Conservation (phyloP, 2,113 vertebrate genomes). For the Heterotis niloticus region DNA sequence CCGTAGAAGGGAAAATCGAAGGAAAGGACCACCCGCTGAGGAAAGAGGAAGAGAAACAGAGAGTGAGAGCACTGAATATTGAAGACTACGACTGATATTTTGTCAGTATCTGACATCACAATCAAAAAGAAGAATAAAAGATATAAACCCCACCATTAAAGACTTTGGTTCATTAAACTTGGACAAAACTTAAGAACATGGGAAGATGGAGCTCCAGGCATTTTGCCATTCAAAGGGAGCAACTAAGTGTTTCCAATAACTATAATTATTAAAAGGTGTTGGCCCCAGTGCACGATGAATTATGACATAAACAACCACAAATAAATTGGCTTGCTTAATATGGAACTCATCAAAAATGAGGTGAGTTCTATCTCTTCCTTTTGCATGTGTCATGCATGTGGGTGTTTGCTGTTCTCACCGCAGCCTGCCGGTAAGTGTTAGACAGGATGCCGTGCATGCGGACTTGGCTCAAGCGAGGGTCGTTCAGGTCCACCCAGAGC, state of each 20-base stretch:
- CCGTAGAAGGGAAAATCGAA: constrained; percentile 91
- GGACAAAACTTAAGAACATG: too few species aligned
- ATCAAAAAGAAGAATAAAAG: neutral
- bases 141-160: neutral
- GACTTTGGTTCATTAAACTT: too few species aligned
- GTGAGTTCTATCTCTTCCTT: neutral
- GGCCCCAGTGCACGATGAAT: too few species aligned
- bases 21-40: constrained; percentile 76
- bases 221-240: too few species aligned
- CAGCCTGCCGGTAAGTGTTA: constrained; percentile 83
- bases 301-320: too few species aligned
- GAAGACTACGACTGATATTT: neutral
- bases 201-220: too few species aligned
- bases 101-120: neutral
- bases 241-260: too few species aligned
- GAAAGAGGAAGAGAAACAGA: neutral
- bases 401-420: constrained; percentile 63
- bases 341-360: too few species aligned
- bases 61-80: neutral
- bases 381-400: neutral
- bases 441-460: constrained; percentile 81
- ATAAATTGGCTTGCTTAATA: too few species aligned
- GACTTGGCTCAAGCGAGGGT: constrained; percentile 67
- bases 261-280: too few species aligned
- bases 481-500: constrained; percentile 78